A percentile compares a stretch with the other conserved stretches of the same genome.
Conservation (phyloP, 1,140 invertebrate species). For the Hyphantria cunea region DNA sequence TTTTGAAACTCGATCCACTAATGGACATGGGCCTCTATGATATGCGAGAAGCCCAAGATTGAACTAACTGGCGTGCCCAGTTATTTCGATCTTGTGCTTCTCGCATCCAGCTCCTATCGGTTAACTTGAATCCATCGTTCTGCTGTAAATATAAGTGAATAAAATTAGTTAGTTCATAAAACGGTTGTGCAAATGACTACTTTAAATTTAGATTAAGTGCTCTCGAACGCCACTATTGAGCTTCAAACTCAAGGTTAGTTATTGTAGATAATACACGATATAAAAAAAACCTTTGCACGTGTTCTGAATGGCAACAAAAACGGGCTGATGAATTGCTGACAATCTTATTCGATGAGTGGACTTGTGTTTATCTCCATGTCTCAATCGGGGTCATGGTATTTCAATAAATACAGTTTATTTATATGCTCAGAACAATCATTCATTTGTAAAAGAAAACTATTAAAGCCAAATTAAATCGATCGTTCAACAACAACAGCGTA, state of each 20-base stretch:
- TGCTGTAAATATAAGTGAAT: neutral
- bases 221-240: slow-evolving; percentile 27
- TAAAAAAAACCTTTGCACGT: slow-evolving; percentile 38
- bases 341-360: slow-evolving; percentile 14
- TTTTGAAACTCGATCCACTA: too few species aligned
- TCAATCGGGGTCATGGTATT: slow-evolving; percentile 10
- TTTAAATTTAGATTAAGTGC: slow-evolving; percentile 22
- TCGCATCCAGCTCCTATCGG: too few species aligned
- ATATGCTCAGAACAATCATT: slow-evolving; percentile 10
- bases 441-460: too few species aligned
- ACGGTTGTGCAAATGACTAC: neutral
- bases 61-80: too few species aligned
- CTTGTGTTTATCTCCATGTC: slow-evolving; percentile 10
- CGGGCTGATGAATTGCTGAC: slow-evolving; percentile 39
- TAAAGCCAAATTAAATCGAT: slow-evolving; percentile 3
- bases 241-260: slow-evolving; percentile 37
- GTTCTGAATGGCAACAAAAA: slow-evolving; percentile 44
- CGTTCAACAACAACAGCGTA: neutral
- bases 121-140: too few species aligned
- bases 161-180: neutral
- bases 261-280: slow-evolving; percentile 40
- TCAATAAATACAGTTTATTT: slow-evolving; percentile 13
- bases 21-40: too few species aligned
- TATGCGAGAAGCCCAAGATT: too few species aligned
- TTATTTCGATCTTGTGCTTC: too few species aligned